Evolutionary conservation across 2,797 vertebrate species (phyloP).

Genomic region (Tadarida brasiliensis): DNA sequence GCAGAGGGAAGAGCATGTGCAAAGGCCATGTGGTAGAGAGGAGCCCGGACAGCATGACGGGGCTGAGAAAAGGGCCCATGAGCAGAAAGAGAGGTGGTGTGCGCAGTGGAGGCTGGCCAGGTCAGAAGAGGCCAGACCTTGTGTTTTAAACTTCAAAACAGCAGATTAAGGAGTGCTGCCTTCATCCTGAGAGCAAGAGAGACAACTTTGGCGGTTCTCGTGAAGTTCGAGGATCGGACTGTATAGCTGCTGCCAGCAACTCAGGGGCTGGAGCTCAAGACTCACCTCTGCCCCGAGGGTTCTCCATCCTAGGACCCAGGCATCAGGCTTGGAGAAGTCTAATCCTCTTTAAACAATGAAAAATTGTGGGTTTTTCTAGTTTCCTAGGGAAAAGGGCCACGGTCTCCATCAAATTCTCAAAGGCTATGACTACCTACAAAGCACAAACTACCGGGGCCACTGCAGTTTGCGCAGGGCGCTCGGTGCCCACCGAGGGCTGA

Average conservation of each 20-base stretch:
- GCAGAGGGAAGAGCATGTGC: rapidly evolving
- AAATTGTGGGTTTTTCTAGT: not conserved
- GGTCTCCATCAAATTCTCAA: not conserved
- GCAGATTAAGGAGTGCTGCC: not conserved
- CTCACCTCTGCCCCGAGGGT: too few species aligned
- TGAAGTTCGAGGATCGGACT: not conserved
- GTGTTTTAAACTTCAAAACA: not conserved
- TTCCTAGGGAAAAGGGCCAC: not conserved
- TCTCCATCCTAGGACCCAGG: not conserved
- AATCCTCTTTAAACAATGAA: not conserved
- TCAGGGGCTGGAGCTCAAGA: not conserved
- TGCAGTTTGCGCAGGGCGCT: too few species aligned
- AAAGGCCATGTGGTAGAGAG: not conserved
- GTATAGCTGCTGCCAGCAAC: not conserved
- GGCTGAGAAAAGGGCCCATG: not conserved
- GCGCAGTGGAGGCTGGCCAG: too few species aligned
- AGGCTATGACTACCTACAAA: not conserved
- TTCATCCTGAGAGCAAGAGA: not conserved
- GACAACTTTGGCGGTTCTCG: not conserved
- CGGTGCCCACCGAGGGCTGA: too few species aligned
- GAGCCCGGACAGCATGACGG: rapidly evolving
- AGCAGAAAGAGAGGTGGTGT: too few species aligned
- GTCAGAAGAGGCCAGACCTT: not conserved
- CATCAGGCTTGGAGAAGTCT: not conserved
- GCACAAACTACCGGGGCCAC: not conserved